These are phyloP conservation scores for Lasioglossum zephyrum DNA, from an alignment of 2,888 invertebrate species.

Conservation along the genomic window DNA sequence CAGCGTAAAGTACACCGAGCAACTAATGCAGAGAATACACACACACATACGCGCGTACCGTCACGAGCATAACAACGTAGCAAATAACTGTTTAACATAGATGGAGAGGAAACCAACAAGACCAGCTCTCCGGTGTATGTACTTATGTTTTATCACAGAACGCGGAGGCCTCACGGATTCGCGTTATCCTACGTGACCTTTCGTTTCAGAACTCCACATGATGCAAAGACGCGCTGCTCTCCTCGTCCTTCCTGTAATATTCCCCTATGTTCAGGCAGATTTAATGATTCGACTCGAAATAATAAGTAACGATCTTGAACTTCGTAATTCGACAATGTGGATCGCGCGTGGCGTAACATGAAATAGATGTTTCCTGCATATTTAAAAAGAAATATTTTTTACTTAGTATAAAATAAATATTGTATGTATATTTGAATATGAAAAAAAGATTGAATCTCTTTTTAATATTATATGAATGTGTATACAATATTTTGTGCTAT, in stretches of 20 bases:
- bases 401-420: too few relatives aligned
- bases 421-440: too few relatives aligned
- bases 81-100: conserved; percentile 70
- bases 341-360: background rate
- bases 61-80: conserved; percentile 61
- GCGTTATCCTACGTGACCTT: conserved; percentile 57
- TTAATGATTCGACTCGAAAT: background rate
- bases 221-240: conserved; percentile 25
- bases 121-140: conserved; percentile 49
- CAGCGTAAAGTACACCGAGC: conserved; percentile 59
- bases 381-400: too few relatives aligned
- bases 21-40: conserved; percentile 67
- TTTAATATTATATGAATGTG: too few relatives aligned
- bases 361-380: too few relatives aligned
- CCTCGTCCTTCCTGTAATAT: conserved; percentile 40
- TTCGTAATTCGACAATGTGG: background rate
- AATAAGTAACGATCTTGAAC: background rate
- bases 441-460: too few relatives aligned
- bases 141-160: conserved; percentile 68
- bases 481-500: too few relatives aligned
- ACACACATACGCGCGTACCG: conserved; percentile 38
- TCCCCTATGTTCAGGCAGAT: background rate
- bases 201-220: conserved; percentile 28
- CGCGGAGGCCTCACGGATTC: conserved; percentile 46
- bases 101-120: conserved; percentile 40